A percentile compares a stretch with the other conserved stretches of the same genome.
phyloP scores from a whole-genome alignment of 2,797 vertebrate genomes.

The Danio aesculapii region DNA sequence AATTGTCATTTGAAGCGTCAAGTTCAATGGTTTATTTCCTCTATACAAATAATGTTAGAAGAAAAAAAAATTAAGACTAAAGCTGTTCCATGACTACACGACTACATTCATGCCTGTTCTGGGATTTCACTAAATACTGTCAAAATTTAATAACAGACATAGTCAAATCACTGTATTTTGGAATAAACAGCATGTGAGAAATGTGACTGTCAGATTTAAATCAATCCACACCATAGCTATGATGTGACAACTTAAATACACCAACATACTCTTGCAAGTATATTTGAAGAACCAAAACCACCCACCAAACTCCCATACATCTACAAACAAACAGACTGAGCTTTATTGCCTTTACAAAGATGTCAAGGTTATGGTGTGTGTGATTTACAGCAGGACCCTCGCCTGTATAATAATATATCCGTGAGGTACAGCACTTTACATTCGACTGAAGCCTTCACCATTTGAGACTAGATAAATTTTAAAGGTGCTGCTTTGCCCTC shows the following conservation, averaged over 20 bases:
- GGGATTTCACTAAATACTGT: too few relatives aligned
- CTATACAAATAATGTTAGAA: too few relatives aligned
- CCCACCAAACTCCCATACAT: conserved; percentile 28
- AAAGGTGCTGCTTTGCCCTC: conserved; percentile 58
- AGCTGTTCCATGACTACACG: too few relatives aligned
- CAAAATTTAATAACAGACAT: too few relatives aligned
- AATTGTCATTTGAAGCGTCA: too few relatives aligned
- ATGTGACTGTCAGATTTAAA: too few relatives aligned
- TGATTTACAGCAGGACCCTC: conserved; percentile 71
- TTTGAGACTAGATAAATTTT: conserved; percentile 71
- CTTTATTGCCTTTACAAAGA: conserved; percentile 71
- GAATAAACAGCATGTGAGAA: too few relatives aligned
- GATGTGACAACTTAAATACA: conserved; percentile 18
- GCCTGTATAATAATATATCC: conserved; percentile 70
- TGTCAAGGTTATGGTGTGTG: conserved; percentile 68
- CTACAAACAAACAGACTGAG: conserved; percentile 54
- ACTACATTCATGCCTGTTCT: too few relatives aligned
- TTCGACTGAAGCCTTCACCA: conserved; percentile 70
- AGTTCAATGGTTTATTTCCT: too few relatives aligned
- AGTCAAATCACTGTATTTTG: too few relatives aligned
- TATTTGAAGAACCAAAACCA: conserved; percentile 50
- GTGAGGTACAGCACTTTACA: conserved; percentile 65
- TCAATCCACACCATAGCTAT: not conserved
- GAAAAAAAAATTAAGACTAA: too few relatives aligned
- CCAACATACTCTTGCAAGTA: conserved; percentile 36